These are phyloP conservation scores for Branchinecta sandiegonensis DNA, from an alignment of 2,888 invertebrate species.

Conservation along the genomic window DNA sequence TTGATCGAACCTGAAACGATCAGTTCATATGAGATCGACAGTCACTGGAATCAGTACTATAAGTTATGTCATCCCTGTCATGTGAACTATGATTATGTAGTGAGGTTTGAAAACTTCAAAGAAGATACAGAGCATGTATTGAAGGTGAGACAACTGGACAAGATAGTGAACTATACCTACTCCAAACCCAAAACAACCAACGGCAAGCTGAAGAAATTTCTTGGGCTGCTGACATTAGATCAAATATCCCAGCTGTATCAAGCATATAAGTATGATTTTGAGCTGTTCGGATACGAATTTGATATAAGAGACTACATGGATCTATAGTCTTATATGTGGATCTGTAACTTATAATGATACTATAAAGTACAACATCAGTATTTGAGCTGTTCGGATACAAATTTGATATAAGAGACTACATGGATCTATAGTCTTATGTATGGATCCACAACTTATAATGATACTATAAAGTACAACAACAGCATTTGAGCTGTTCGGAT, in stretches of 20 bases:
- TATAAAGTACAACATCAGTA: too few species aligned
- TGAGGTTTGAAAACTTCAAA: constrained; percentile 4
- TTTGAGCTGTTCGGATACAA: constrained; percentile 8
- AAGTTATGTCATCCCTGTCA: not conserved
- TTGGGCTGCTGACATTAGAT: not conserved
- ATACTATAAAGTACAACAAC: too few species aligned
- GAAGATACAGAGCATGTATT: constrained; percentile 8
- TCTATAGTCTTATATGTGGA: too few species aligned
- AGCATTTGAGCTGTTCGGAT: too few species aligned
- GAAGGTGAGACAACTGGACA: not conserved
- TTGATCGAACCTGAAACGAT: not conserved
- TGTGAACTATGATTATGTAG: not conserved
- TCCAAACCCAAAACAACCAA: not conserved
- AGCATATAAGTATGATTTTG: constrained; percentile 6
- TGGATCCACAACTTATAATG: too few species aligned
- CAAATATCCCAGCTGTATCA: not conserved
- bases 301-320: not conserved
- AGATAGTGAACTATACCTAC: not conserved
- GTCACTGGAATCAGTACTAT: not conserved
- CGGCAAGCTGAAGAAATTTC: not conserved
- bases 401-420: not conserved
- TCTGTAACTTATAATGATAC: too few species aligned
- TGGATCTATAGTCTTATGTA: too few species aligned
- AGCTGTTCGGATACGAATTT: constrained; percentile 12
- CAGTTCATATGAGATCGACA: not conserved